These are phyloP conservation scores for Ornithoptera alexandrae DNA, from an alignment of 2,888 invertebrate species.

Conservation along the genomic window DNA sequence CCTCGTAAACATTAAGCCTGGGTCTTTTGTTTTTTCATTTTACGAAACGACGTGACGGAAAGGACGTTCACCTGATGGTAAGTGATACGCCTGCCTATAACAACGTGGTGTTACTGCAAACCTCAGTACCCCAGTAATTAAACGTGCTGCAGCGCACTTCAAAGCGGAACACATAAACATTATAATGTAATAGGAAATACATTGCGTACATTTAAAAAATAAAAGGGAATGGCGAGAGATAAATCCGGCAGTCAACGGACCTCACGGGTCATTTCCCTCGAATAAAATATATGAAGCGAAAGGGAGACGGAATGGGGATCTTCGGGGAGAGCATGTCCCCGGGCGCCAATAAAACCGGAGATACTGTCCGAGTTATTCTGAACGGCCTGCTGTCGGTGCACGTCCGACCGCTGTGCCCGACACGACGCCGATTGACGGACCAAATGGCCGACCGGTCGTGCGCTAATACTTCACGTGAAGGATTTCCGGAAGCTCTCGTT, in stretches of 20 bases:
- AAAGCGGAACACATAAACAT: too few species aligned
- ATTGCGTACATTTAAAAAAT: too few species aligned
- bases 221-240: conserved; percentile 36
- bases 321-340: conserved; percentile 58
- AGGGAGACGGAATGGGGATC: conserved; percentile 54
- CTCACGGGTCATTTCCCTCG: conserved; percentile 56
- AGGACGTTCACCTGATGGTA: too few species aligned
- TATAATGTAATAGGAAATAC: neutral
- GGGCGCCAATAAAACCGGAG: conserved; percentile 53
- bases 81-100: too few species aligned
- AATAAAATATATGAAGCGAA: conserved; percentile 57
- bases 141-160: neutral
- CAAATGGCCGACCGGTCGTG: neutral
- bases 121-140: too few species aligned
- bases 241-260: conserved; percentile 52
- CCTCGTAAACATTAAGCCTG: too few species aligned
- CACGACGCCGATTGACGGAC: conserved; percentile 4
- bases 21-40: too few species aligned
- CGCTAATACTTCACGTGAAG: neutral
- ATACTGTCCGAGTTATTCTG: conserved; percentile 30
- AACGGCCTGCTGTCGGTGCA: conserved; percentile 6
- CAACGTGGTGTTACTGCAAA: too few species aligned
- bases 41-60: too few species aligned
- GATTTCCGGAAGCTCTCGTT: neutral
- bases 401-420: too few species aligned